Evolutionary conservation across 2,888 invertebrate species (phyloP), one percentile per base, ranked within the genome.

Genomic region (Dilophus febrilis): DNA sequence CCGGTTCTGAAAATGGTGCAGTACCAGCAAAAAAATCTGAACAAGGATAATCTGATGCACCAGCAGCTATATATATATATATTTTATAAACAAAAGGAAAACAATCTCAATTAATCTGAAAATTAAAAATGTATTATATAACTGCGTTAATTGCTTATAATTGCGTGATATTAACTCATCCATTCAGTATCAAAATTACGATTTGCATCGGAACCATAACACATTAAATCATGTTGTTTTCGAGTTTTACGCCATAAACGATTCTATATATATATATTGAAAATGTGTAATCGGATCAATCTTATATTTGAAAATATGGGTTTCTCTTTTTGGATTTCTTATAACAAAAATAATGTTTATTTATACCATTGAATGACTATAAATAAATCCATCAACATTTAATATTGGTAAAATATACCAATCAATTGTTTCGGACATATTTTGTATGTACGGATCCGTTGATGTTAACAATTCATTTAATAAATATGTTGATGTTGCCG

Each of bases 321-420:
- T n/a, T n/a, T n/a, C n/a, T n/a, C n/a, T n/a, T n/a, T n/a, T n/a
- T n/a, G n/a, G n/a, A n/a, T n/a, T n/a, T n/a, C n/a, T n/a, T n/a
- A n/a, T n/a, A n/a, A n/a, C n/a, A n/a, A n/a, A n/a, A n/a, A n/a
- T n/a, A n/a, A n/a, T n/a, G n/a, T n/a, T n/a, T n/a, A n/a, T n/a
- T 64, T 67, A 65, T 59, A 81, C 77, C 44, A 53, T 59, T 2
- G 65, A 64, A 49, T 76, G 75, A 0, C 76, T 71, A 50, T 72
- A 78, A 2, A 52, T 68, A 52, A 77, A 82, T 12, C 82, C 82
- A 60, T 83, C 82, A 27, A 80, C 79, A 55, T 83, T 83, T 3
- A 68, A 60, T 0, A 76, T 71, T 0, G 83, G 82, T 42, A 84
- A 66, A 44, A 84, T 67, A 51, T 81, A 77, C 79, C 81, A 84